A percentile compares a stretch with the other conserved stretches of the same genome.
These are phyloP conservation scores for Papilio machaon DNA, from an alignment of 1,140 invertebrate genomes.

Conservation along the genomic window DNA sequence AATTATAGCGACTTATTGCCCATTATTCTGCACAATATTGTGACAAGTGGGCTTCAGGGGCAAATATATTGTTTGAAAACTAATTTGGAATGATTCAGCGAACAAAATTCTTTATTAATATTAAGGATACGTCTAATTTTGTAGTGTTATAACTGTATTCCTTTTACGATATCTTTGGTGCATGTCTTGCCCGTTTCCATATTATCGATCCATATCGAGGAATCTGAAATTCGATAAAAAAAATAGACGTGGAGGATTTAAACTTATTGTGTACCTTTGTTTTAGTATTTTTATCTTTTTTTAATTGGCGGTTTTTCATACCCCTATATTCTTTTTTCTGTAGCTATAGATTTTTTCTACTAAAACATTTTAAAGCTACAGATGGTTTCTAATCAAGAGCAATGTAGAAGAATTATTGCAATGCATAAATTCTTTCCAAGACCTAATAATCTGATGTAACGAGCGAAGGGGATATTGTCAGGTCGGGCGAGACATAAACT, in stretches of 20 bases:
- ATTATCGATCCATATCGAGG: too few species aligned
- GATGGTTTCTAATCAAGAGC: neutral
- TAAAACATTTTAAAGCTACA: neutral
- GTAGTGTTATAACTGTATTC: neutral
- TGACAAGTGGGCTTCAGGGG: neutral
- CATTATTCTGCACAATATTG: slow-evolving; percentile 8
- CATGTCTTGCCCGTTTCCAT: too few species aligned
- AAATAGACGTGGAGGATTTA: too few species aligned
- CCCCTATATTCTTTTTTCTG: too few species aligned
- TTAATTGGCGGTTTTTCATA: too few species aligned
- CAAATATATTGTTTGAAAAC: slow-evolving; percentile 6
- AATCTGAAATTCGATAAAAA: too few species aligned
- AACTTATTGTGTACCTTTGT: too few species aligned
- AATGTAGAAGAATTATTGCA: neutral
- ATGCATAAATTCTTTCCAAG: neutral
- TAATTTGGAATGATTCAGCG: neutral
- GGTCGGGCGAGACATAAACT: slow-evolving; percentile 4
- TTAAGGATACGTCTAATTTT: neutral
- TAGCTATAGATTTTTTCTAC: too few species aligned
- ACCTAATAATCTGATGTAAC: neutral
- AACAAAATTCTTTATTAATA: neutral
- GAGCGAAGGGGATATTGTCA: neutral
- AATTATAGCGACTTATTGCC: neutral
- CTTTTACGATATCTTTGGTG: too few species aligned
- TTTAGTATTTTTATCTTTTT: too few species aligned